phyloP scores from a whole-genome alignment of 1,140 invertebrate species.

The Uloborus diversus region DNA sequence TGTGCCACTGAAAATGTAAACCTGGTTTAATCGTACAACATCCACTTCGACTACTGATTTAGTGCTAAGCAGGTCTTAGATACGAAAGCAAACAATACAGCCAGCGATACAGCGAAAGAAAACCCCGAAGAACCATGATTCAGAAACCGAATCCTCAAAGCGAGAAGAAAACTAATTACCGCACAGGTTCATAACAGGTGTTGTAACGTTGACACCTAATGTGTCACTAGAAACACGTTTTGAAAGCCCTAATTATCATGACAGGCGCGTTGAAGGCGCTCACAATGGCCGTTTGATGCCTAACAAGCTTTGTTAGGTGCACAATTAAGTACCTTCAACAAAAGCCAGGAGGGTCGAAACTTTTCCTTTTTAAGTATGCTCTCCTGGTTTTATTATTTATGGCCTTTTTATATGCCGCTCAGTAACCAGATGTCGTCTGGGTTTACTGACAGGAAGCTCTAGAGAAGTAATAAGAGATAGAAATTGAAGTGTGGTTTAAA shows the following conservation, averaged over 20 bases:
- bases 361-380: not conserved
- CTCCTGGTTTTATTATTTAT: conserved; percentile 43
- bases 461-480: no score
- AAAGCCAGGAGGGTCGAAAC: not conserved
- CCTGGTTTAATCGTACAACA: no score
- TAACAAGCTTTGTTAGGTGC: conserved; percentile 49
- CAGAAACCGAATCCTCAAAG: conserved; percentile 32
- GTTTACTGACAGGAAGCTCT: no score
- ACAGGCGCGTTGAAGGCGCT: conserved; percentile 50
- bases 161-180: conserved; percentile 49
- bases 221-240: conserved; percentile 42
- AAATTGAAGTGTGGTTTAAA: no score
- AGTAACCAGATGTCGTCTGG: conserved; percentile 26
- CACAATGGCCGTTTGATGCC: conserved; percentile 51
- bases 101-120: no score
- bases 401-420: conserved; percentile 15
- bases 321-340: conserved; percentile 47
- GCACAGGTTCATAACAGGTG: conserved; percentile 53
- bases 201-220: conserved; percentile 54
- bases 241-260: conserved; percentile 46
- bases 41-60: no score
- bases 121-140: no score
- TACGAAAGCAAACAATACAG: no score
- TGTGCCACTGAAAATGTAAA: no score
- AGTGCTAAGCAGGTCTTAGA: no score